These are phyloP conservation scores for Spodoptera frugiperda DNA, from an alignment of 1,140 invertebrate genomes.

Conservation along the genomic window DNA sequence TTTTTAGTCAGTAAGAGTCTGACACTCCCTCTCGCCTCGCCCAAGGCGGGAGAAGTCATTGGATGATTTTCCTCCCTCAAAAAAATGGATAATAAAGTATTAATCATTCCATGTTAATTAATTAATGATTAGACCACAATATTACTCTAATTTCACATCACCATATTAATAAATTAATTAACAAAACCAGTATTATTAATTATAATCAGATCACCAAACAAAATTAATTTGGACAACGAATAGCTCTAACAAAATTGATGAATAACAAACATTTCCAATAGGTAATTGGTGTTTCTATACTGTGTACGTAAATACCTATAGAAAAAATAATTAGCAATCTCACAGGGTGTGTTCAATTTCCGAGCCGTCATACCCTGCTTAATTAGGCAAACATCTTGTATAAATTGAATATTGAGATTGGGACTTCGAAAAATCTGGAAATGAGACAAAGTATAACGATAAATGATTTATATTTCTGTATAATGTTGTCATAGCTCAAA, in stretches of 20 bases:
- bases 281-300: slow-evolving; percentile 9
- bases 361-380: neutral
- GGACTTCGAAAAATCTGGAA: too few relatives aligned
- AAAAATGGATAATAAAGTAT: too few relatives aligned
- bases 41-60: too few relatives aligned
- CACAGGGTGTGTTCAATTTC: slow-evolving; percentile 8
- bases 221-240: slow-evolving; percentile 9
- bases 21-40: too few relatives aligned
- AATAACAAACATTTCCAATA: slow-evolving; percentile 16
- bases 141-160: neutral
- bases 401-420: neutral
- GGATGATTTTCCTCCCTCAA: too few relatives aligned
- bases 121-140: too few relatives aligned
- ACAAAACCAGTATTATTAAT: neutral
- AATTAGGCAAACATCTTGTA: slow-evolving; percentile 26
- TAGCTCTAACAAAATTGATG: slow-evolving; percentile 22
- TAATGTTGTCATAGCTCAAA: too few relatives aligned
- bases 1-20: too few relatives aligned
- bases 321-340: slow-evolving; percentile 18
- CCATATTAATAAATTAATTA: neutral
- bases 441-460: too few relatives aligned
- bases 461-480: too few relatives aligned
- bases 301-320: neutral
- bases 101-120: too few relatives aligned
- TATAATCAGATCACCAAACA: neutral